A percentile compares a stretch with the other conserved stretches of the same genome.
Conservation (phyloP, 30 jellyfish, hydroid and myxozoan species). For the Sanderia malayensis region DNA sequence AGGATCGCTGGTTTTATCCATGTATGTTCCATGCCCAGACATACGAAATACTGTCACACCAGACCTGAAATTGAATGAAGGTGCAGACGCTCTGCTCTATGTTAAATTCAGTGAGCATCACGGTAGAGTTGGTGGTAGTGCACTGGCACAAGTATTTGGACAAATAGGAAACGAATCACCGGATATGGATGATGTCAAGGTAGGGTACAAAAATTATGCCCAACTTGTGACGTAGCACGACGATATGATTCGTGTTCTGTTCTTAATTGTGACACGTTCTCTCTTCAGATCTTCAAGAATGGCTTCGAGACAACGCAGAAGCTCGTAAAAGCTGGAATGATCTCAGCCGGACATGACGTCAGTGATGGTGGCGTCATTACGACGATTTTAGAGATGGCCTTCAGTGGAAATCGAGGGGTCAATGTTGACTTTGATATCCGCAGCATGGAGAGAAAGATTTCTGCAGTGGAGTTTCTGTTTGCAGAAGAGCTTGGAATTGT, state of each 20-base stretch:
- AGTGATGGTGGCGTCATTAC: constrained; percentile 88
- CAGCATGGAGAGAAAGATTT: background rate
- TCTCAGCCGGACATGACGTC: constrained; percentile 77
- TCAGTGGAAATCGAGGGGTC: constrained; percentile 78
- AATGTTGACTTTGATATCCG: constrained; percentile 6
- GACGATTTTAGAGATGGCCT: constrained; percentile 83
- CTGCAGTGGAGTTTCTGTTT: constrained; percentile 28
- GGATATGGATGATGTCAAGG: constrained; percentile 82
- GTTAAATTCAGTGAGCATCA: constrained; percentile 37
- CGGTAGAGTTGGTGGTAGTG: constrained; percentile 79
- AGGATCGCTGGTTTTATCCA: constrained; percentile 76
- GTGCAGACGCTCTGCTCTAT: constrained; percentile 35
- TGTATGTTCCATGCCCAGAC: constrained; percentile 85
- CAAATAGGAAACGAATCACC: constrained; percentile 84
- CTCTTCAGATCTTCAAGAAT: constrained; percentile 46
- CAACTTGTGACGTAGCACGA: no score
- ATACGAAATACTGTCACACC: constrained; percentile 82
- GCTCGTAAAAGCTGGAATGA: constrained; percentile 37
- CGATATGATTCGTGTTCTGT: no score
- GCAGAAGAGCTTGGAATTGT: constrained; percentile 86
- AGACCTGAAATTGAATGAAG: constrained; percentile 47
- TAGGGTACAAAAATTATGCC: no score
- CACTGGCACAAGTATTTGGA: constrained; percentile 83
- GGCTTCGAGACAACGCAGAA: constrained; percentile 68
- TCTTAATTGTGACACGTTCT: no score